Evolutionary conservation across 2,888 invertebrate genomes (phyloP).

Genomic region (Catocala sponsa): DNA sequence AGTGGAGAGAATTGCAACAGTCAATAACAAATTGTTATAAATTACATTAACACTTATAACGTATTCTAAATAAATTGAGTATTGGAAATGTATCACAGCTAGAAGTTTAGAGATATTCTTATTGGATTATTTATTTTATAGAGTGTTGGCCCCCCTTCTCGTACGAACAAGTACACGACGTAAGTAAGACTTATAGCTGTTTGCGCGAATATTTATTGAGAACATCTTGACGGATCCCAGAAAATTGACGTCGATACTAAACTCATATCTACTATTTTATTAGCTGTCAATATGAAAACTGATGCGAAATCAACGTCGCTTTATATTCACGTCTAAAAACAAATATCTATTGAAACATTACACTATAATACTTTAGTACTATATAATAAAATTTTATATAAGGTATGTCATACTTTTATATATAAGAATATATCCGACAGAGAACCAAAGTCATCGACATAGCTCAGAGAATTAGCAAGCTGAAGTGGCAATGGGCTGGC

Average conservation of each 20-base stretch:
- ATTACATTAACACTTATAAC: too few species aligned
- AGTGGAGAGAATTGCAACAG: too few species aligned
- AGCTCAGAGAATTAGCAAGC: too few species aligned
- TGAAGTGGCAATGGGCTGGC: too few species aligned
- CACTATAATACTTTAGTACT: background rate
- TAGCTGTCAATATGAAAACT: constrained; percentile 9
- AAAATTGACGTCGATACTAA: constrained; percentile 26
- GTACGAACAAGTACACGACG: constrained; percentile 12
- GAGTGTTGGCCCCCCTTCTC: constrained; percentile 14
- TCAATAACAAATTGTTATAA: too few species aligned
- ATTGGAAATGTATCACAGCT: too few species aligned
- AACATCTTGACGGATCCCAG: constrained; percentile 22
- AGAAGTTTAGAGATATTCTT: constrained; percentile 6
- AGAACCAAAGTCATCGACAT: too few species aligned
- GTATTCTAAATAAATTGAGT: too few species aligned
- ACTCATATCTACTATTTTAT: constrained; percentile 39
- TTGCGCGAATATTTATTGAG: constrained; percentile 28
- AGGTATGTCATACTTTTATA: too few species aligned
- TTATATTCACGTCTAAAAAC: constrained; percentile 22
- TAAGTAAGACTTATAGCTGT: background rate
- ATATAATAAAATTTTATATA: background rate
- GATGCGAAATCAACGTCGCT: constrained; percentile 35
- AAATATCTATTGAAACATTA: constrained; percentile 2
- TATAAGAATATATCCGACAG: too few species aligned
- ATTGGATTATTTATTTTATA: constrained; percentile 13